Evolutionary conservation across 2,888 invertebrate genomes (phyloP).

Genomic region (Oligia fasciuncula): DNA sequence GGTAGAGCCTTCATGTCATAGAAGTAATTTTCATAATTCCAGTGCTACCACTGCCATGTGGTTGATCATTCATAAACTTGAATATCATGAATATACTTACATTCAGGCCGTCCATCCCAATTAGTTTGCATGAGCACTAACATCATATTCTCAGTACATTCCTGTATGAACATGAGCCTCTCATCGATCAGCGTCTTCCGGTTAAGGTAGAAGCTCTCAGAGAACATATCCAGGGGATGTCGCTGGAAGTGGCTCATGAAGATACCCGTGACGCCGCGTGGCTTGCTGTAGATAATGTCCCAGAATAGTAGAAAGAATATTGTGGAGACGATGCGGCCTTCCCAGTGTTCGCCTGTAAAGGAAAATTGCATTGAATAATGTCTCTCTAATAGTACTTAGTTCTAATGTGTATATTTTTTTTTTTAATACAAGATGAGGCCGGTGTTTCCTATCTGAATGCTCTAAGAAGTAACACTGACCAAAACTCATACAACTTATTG

Average conservation of each 20-base stretch:
- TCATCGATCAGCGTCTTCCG: conserved; percentile 90
- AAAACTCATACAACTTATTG: not conserved
- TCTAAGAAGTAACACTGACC: no score
- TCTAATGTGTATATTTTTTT: no score
- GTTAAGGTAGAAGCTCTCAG: conserved; percentile 91
- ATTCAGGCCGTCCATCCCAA: conserved; percentile 86
- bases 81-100: conserved; percentile 63
- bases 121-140: conserved; percentile 80
- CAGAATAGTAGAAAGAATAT: conserved; percentile 93
- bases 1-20: not conserved
- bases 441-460: no score
- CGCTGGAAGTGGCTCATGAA: conserved; percentile 92
- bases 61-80: not conserved
- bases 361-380: not conserved
- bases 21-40: not conserved
- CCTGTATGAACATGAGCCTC: conserved; percentile 54
- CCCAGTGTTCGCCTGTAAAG: conserved; percentile 92
- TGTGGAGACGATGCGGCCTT: conserved; percentile 91
- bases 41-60: not conserved
- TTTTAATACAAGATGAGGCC: no score
- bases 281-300: conserved; percentile 92
- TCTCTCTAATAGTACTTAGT: not conserved
- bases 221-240: conserved; percentile 93
- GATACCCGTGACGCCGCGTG: conserved; percentile 86
- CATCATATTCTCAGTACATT: conserved; percentile 81